Percentiles rank a stretch among this genome's conserved stretches.
phyloP scores from a whole-genome alignment of 2,797 vertebrate species.

The Orientallactaga sibirica region DNA sequence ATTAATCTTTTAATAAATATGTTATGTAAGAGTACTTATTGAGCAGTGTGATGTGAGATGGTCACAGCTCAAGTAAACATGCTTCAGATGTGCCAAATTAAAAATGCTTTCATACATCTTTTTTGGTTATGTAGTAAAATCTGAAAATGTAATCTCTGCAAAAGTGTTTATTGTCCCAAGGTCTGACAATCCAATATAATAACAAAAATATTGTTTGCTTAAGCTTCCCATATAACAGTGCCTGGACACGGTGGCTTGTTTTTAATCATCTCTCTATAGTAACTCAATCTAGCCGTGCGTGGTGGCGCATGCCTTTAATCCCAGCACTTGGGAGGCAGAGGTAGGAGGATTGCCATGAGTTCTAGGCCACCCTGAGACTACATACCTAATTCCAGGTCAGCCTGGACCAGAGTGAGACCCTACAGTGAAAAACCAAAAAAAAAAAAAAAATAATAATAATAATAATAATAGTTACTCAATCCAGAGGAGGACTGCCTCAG shows the following conservation, averaged over 20 bases:
- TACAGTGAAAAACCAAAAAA: no score
- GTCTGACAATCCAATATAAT: conserved; percentile 56
- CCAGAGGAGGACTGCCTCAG: conserved; percentile 59
- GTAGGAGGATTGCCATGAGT: no score
- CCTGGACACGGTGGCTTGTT: conserved; percentile 62
- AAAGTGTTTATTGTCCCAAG: conserved; percentile 43
- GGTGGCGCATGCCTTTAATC: no score
- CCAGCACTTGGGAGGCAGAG: no score
- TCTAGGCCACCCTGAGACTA: no score
- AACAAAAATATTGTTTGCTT: conserved; percentile 63
- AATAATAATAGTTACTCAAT: conserved; percentile 60
- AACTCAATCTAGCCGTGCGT: background rate
- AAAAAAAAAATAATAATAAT: no score
- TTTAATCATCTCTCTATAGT: conserved; percentile 75
- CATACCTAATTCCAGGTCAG: no score
- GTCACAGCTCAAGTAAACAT: conserved; percentile 72
- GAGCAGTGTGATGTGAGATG: conserved; percentile 55
- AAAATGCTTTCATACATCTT: conserved; percentile 67
- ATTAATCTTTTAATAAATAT: conserved; percentile 77
- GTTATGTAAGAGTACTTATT: conserved; percentile 73
- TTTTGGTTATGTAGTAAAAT: conserved; percentile 67
- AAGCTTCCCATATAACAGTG: conserved; percentile 64
- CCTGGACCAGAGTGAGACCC: no score
- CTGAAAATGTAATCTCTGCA: conserved; percentile 68
- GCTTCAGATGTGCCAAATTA: conserved; percentile 58